A percentile compares a stretch with the other conserved stretches of the same genome.
Conservation (phyloP, 2,113 vertebrate genomes). For the Dendrocopos noguchii region DNA sequence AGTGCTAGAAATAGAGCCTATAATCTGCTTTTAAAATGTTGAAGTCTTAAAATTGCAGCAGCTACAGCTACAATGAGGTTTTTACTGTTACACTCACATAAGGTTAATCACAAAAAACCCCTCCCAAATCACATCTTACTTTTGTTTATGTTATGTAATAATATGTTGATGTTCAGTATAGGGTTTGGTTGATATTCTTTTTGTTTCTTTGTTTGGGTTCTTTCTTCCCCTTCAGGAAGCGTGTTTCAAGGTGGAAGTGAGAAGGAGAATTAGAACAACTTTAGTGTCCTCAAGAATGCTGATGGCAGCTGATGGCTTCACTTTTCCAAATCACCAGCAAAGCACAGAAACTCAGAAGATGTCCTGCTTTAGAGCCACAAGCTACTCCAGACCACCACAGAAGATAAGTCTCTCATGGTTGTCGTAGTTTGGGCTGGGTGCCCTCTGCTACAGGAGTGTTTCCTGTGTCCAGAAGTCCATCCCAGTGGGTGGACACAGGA, state of each 20-base stretch:
- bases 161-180: not conserved
- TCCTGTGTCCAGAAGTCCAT: no score
- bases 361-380: no score
- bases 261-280: not conserved
- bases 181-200: no score
- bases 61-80: not conserved
- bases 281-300: not conserved
- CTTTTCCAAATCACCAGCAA: not conserved
- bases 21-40: not conserved
- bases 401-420: not conserved
- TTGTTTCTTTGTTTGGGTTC: not conserved
- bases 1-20: not conserved
- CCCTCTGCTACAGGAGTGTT: no score
- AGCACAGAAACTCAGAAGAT: not conserved
- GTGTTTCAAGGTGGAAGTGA: not conserved
- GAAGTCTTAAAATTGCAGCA: not conserved
- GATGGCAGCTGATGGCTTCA: not conserved
- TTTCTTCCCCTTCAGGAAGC: not conserved
- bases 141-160: not conserved
- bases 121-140: not conserved
- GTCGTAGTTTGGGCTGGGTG: no score
- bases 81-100: not conserved
- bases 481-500: no score
- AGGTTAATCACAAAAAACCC: not conserved
- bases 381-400: no score